Percentiles rank a stretch among this genome's conserved stretches.
These are phyloP conservation scores for Elymnias hypermnestra DNA, from an alignment of 1,140 invertebrate genomes.

Conservation along the genomic window DNA sequence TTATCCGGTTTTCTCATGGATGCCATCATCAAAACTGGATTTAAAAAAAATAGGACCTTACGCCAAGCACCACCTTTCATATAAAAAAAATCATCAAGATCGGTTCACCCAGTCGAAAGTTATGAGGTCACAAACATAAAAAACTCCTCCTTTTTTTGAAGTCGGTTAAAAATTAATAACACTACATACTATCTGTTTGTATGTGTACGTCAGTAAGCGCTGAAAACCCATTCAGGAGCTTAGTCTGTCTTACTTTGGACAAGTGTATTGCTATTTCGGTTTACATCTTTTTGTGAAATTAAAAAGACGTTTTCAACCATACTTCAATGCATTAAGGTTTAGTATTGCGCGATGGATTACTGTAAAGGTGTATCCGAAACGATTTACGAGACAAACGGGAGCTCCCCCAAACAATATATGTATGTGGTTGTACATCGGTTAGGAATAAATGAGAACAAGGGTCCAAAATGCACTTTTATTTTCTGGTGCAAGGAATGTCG, in stretches of 20 bases:
- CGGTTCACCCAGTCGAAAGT: too few species aligned
- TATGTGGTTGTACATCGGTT: slow-evolving; percentile 13
- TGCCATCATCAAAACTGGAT: too few species aligned
- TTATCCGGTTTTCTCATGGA: too few species aligned
- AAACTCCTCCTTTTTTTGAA: too few species aligned
- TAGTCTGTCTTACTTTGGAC: background rate
- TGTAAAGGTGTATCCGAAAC: slow-evolving; percentile 8
- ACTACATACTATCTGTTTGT: too few species aligned
- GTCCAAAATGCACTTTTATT: slow-evolving; percentile 7
- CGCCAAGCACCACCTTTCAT: too few species aligned
- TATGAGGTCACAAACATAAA: too few species aligned
- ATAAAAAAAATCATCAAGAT: too few species aligned
- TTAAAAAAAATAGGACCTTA: too few species aligned
- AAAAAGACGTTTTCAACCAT: background rate
- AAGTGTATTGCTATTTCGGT: slow-evolving; percentile 15
- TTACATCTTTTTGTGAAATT: background rate
- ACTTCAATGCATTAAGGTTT: background rate
- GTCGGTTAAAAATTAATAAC: too few species aligned
- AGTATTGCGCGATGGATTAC: background rate
- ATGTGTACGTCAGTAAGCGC: too few species aligned
- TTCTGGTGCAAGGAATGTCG: too few species aligned
- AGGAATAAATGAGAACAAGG: slow-evolving; percentile 12
- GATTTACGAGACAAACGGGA: slow-evolving; percentile 14
- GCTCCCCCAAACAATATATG: slow-evolving; percentile 6
- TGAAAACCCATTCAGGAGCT: slow-evolving; percentile 2